Evolutionary conservation across 1,140 invertebrate genomes (phyloP), one percentile per base, ranked within the genome.

Genomic region (Dinothrombium tinctorium): DNA sequence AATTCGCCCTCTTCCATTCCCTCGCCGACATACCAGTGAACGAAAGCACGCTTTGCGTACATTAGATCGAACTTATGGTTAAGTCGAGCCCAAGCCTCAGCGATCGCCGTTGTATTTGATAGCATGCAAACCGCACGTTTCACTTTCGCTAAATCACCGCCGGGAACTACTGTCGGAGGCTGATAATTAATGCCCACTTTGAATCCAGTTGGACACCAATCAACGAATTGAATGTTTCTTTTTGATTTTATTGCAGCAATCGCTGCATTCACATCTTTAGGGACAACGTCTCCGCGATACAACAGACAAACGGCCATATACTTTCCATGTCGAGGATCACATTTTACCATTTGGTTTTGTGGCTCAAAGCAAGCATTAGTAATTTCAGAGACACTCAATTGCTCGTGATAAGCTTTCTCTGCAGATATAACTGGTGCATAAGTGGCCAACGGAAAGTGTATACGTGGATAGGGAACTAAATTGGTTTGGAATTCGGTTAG

Each of bases 191-290:
- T 63, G 43, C 37, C 37, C 26, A 52, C 48, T 40, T 51, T 53
- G 26, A 53, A 53, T 38, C 51, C 51, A 21, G 51, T 52, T 7
- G 50, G 50, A 44, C 63, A 41, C 64, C 64, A 45, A 53, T 69
- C 67, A 4, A 69, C 67, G 50, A 69, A 71, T 47, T 66, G 61
- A 37, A 69, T 64, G 9, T 58, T 54, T 22, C 73, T 65, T 62
- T 79, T 77, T 48, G 74, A 75, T 62, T 82, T 81, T 60, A 81
- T 76, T 50, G 73, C 71, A 6, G 75, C 77, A 59, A 86, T 82
- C 24, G 76, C 73, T 8, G 74, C 72, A 55, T 80, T 78, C 9
- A 80, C 75, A 51, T 78, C 75, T 59, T 76, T 76, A 40, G 74
- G 73, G 2, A 74, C 72, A 28, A 76, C 72, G 55, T 76, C 73